phyloP scores from a whole-genome alignment of 2,113 vertebrate species.

The Oncorhynchus masou region DNA sequence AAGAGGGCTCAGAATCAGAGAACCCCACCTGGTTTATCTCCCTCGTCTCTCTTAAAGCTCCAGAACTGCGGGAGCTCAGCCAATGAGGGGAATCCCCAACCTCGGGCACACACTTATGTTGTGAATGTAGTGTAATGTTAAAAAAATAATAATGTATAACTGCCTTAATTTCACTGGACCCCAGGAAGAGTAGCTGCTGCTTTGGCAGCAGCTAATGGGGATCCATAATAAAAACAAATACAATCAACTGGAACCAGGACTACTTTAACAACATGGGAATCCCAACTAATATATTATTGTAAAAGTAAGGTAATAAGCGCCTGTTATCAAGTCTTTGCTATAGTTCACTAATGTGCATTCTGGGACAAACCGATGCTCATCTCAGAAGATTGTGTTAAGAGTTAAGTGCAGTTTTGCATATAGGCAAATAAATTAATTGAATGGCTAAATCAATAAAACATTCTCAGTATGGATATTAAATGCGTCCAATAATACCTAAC shows the following conservation, averaged over 20 bases:
- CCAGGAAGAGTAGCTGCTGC: no score
- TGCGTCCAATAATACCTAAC: not conserved
- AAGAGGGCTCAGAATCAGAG: conserved; percentile 6
- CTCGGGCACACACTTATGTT: no score
- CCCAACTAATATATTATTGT: no score
- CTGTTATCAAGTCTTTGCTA: not conserved
- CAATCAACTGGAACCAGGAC: no score
- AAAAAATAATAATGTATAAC: no score
- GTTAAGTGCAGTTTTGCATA: not conserved
- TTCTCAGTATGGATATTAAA: not conserved
- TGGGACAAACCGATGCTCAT: not conserved
- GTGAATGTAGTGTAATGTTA: no score
- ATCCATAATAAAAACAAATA: no score
- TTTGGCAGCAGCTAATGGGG: no score
- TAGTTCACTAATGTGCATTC: conserved; percentile 12
- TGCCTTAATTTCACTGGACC: no score
- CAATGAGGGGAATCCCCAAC: conserved; percentile 21
- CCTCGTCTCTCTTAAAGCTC: conserved; percentile 20
- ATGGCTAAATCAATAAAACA: not conserved
- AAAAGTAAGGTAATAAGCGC: no score
- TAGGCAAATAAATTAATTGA: conserved; percentile 17
- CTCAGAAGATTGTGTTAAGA: not conserved
- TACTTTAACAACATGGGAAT: no score
- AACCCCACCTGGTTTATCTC: conserved; percentile 64
- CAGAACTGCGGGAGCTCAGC: conserved; percentile 15